Evolutionary conservation across 2,888 invertebrate genomes (phyloP).

Genomic region (Sarcophaga carnaria): DNA sequence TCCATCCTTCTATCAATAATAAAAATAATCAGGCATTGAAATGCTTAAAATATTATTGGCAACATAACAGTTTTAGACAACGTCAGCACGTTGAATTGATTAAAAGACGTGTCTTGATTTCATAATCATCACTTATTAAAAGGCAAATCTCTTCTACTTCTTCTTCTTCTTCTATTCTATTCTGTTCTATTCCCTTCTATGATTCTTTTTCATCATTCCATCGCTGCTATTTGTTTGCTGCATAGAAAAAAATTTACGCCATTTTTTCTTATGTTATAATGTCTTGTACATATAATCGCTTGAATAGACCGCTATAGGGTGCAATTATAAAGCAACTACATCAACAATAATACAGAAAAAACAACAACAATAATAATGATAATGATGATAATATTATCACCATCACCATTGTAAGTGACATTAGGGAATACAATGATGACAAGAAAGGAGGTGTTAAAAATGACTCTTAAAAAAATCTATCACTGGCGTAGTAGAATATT

Average conservation of each 20-base stretch:
- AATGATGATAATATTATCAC: conserved; percentile 35
- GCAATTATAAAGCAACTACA: conserved; percentile 46
- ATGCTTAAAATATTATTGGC: conserved; percentile 66
- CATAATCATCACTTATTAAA: conserved; percentile 72
- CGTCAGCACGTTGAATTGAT: conserved; percentile 77
- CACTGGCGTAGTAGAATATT: neutral
- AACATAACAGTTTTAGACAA: conserved; percentile 67
- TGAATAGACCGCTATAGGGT: conserved; percentile 26
- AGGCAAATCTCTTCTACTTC: conserved; percentile 43
- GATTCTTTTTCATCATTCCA: conserved; percentile 21
- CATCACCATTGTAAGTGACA: conserved; percentile 26
- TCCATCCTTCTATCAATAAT: conserved; percentile 6
- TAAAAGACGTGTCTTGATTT: conserved; percentile 78
- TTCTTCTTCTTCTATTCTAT: neutral
- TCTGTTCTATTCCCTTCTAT: neutral
- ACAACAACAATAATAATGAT: conserved; percentile 28
- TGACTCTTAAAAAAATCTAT: neutral
- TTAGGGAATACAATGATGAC: neutral
- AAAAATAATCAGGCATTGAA: conserved; percentile 51
- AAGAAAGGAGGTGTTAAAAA: conserved; percentile 15
- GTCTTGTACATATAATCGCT: no score
- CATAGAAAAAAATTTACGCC: conserved; percentile 31
- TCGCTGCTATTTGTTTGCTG: neutral
- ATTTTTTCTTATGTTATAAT: conserved; percentile 40
- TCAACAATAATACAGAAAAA: neutral